Base-by-base conservation (phyloP, 2,113 vertebrate species). In the Coryphaenoides rupestris region DNA sequence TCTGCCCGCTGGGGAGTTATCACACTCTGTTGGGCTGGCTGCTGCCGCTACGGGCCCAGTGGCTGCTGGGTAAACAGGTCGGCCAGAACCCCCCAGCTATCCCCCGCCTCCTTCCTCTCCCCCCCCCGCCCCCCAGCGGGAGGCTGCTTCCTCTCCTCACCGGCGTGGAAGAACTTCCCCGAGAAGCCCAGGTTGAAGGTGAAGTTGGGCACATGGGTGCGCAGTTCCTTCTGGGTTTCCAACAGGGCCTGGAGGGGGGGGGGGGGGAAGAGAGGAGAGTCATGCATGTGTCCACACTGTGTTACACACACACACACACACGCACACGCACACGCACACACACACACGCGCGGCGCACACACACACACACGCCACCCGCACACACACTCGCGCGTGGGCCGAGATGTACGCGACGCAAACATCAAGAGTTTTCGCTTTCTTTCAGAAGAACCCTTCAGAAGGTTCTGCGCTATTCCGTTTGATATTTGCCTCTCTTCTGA, bases 101-200 rank as follows among this genome's bases (percentile, higher is more conserved):
- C 24, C 24, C 6, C 24, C 24, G 6, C 6, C 24, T 26, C 24
- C 24, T 26, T 6, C 33, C 33, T 40, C 33, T 12, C 33, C 28
- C 24, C 3, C 24, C 24, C 24, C 24, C 28, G 9, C 33, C 33
- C 33, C 33, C 33, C 33, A 40, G n/a, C n/a, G n/a, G 33, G 33
- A 40, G 53, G 16, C 19, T 7, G 45, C 40, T 3, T 15, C 54
- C 4, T 62, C 93, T 87, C 85, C 93, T 87, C 85, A 98, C 96
- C 96, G 82, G 96, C 97, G 73, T 99, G 96, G 83, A 97, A 99
- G 89, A 98, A 99, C 91, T 98, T 98, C 87, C 96, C 96, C 82
- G 96, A 99, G 93, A 98, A 99, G 83, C 96, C 96, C 87, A 99
- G 92, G 91, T 99, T 99, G 92, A 99, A 99, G 79, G 96, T 98